phyloP scores from a whole-genome alignment of 2,797 vertebrate species.

The Fistularia commersonii region DNA sequence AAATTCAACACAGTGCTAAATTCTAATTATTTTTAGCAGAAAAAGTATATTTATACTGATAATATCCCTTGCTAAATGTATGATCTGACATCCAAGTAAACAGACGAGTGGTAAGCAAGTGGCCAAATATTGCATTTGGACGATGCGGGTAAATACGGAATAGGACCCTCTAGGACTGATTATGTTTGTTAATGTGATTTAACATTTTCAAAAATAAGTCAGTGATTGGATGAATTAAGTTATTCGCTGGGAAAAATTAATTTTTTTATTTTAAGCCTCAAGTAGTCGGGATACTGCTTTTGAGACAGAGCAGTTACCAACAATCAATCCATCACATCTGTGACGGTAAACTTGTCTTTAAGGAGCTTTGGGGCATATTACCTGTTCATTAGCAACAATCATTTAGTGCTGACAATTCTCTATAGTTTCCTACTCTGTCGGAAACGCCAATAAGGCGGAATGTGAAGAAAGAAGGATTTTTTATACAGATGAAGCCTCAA shows the following conservation, averaged over 20 bases:
- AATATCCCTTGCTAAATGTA: too few relatives aligned
- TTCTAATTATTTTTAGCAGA: slow-evolving; percentile 13
- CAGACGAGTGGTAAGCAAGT: too few relatives aligned
- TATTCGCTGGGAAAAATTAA: slow-evolving; percentile 15
- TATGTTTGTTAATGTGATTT: too few relatives aligned
- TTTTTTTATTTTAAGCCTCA: slow-evolving; percentile 39
- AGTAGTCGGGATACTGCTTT: slow-evolving; percentile 49
- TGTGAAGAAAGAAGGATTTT: slow-evolving; percentile 15
- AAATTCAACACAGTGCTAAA: slow-evolving; percentile 49
- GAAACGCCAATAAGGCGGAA: slow-evolving; percentile 2
- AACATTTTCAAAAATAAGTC: too few relatives aligned
- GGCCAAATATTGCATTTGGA: too few relatives aligned
- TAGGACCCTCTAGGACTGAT: too few relatives aligned
- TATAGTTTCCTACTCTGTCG: slow-evolving; percentile 6
- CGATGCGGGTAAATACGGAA: too few relatives aligned
- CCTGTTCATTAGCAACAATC: slow-evolving; percentile 45
- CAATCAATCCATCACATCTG: slow-evolving; percentile 60
- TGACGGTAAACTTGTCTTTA: slow-evolving; percentile 20
- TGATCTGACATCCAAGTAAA: too few relatives aligned
- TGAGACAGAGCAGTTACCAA: slow-evolving; percentile 36
- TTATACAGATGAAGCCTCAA: too few relatives aligned
- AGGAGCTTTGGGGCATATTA: slow-evolving; percentile 29
- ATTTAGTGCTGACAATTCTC: slow-evolving; percentile 46
- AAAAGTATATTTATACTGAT: background rate
- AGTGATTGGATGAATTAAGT: too few relatives aligned